Percentiles rank a stretch among this genome's conserved stretches.
phyloP scores from a whole-genome alignment of 1,140 invertebrate species.

The Trichonephila clavipes region DNA sequence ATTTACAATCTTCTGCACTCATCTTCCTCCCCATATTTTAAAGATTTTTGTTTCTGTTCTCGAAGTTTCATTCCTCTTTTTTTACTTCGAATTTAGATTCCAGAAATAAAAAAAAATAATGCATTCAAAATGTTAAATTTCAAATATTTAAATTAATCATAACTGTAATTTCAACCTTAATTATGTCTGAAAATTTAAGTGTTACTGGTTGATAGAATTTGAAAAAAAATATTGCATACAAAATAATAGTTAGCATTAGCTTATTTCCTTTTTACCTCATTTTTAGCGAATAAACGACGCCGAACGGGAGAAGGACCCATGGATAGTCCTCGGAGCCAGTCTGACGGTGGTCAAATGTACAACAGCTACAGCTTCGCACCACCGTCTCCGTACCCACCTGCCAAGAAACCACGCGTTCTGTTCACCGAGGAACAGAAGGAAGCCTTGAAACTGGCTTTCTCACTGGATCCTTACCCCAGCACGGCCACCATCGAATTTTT shows the following conservation, averaged over 20 bases:
- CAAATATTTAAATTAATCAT: too few relatives aligned
- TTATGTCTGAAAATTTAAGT: too few relatives aligned
- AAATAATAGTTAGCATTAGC: background rate
- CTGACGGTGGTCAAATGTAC: conserved; percentile 58
- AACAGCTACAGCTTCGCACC: conserved; percentile 67
- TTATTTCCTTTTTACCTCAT: background rate
- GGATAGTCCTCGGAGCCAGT: conserved; percentile 71
- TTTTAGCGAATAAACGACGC: conserved; percentile 76
- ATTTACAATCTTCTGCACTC: too few relatives aligned
- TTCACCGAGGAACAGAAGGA: conserved; percentile 99
- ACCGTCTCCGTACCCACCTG: conserved; percentile 79
- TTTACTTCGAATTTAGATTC: too few relatives aligned
- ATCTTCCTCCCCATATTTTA: too few relatives aligned
- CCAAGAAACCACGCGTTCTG: conserved; percentile 94
- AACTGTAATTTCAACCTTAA: too few relatives aligned
- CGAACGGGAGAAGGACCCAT: conserved; percentile 71
- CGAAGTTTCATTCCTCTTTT: too few relatives aligned
- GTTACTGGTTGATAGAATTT: too few relatives aligned
- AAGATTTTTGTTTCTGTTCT: too few relatives aligned
- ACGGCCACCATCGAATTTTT: conserved; percentile 97
- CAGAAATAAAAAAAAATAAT: too few relatives aligned
- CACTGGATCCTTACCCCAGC: conserved; percentile 97
- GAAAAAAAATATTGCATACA: too few relatives aligned
- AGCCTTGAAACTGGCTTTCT: conserved; percentile 94
- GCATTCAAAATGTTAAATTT: too few relatives aligned